A percentile compares a stretch with the other conserved stretches of the same genome.
These are phyloP conservation scores for Heliothis virescens DNA, from an alignment of 1,140 invertebrate species.

Conservation along the genomic window DNA sequence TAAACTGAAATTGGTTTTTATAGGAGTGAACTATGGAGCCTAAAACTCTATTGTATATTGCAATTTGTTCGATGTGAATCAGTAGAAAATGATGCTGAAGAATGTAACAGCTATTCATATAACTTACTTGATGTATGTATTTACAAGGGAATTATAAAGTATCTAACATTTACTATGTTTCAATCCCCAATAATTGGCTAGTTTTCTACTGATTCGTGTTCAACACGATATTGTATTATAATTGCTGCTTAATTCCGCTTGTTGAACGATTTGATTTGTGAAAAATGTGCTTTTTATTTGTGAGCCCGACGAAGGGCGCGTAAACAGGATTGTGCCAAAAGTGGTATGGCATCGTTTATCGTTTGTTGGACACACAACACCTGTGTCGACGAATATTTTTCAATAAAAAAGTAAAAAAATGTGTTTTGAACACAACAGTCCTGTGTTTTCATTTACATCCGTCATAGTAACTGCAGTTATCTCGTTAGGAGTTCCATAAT, in stretches of 20 bases:
- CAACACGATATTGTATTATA: conserved; percentile 37
- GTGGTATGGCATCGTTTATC: conserved; percentile 48
- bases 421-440: conserved; percentile 84
- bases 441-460: conserved; percentile 59
- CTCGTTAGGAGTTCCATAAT: no score
- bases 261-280: conserved; percentile 42
- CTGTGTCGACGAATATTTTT: conserved; percentile 80
- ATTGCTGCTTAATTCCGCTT: conserved; percentile 43
- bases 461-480: not conserved
- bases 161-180: not conserved
- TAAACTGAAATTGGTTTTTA: conserved; percentile 63
- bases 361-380: conserved; percentile 70
- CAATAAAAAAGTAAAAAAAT: conserved; percentile 84
- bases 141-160: no score
- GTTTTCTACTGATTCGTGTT: conserved; percentile 28
- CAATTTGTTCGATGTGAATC: conserved; percentile 28
- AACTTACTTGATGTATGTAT: not conserved
- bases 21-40: conserved; percentile 49
- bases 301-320: conserved; percentile 35
- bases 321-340: conserved; percentile 47
- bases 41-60: conserved; percentile 49
- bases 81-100: conserved; percentile 2
- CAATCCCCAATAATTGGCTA: not conserved
- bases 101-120: not conserved
- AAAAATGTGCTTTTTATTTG: conserved; percentile 49